These are phyloP conservation scores for Echinometra lucunter DNA, from an alignment of 53 echinoderm and acorn worm species.

Conservation along the genomic window DNA sequence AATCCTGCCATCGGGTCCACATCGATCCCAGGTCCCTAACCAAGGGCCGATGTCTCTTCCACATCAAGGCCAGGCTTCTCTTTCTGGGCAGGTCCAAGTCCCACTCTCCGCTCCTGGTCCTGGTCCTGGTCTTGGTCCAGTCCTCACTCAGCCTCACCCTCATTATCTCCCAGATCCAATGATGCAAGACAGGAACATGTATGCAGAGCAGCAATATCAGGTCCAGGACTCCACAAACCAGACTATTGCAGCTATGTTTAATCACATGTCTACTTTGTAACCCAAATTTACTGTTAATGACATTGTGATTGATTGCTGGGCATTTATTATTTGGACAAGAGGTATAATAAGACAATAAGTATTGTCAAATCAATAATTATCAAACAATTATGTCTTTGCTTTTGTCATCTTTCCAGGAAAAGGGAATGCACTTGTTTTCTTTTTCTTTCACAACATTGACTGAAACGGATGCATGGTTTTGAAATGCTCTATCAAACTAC, in stretches of 20 bases:
- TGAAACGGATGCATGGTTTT: no score
- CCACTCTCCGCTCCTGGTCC: constrained; percentile 27
- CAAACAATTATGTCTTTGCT: background rate
- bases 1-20: background rate
- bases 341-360: background rate
- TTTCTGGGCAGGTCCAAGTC: constrained; percentile 56
- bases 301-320: background rate
- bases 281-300: background rate
- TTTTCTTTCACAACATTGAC: no score
- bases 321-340: background rate
- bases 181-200: constrained; percentile 58
- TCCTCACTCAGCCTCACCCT: constrained; percentile 2
- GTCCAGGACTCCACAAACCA: constrained; percentile 65
- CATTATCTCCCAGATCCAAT: constrained; percentile 38
- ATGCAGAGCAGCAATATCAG: constrained; percentile 12
- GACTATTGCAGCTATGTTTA: constrained; percentile 59
- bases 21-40: background rate
- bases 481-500: no score
- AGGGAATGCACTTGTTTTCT: background rate
- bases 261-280: constrained; percentile 49
- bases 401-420: background rate
- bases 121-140: constrained; percentile 16
- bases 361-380: no score
- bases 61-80: constrained; percentile 12
- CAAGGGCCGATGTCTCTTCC: constrained; percentile 37